Conservation (phyloP, 2,113 vertebrate genomes). For the Neodon shergylaensis region DNA sequence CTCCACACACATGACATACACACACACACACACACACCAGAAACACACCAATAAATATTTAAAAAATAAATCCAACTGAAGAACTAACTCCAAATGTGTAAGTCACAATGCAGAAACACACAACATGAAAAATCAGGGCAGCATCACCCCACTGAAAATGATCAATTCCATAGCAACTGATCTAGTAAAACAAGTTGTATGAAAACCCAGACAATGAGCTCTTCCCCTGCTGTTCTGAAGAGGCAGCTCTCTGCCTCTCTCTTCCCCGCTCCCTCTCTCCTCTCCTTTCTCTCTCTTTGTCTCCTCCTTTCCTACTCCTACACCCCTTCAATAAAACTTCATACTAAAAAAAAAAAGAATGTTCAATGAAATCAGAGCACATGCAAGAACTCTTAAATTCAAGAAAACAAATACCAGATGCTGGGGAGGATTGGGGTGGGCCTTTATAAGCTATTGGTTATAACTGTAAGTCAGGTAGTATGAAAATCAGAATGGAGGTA, state of each 20-base stretch:
- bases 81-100: not conserved
- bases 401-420: not conserved
- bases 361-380: not conserved
- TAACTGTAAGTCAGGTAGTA: not conserved
- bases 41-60: not conserved
- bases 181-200: not conserved
- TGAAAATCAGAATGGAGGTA: not conserved
- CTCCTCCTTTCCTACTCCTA: no score
- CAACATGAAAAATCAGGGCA: not conserved
- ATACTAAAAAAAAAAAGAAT: not conserved
- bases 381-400: not conserved
- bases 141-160: not conserved
- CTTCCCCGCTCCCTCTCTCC: no score
- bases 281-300: no score
- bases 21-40: not conserved
- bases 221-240: no score
- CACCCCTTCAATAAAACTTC: no score
- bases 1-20: no score
- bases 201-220: not conserved
- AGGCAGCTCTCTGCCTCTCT: no score
- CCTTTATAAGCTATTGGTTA: not conserved
- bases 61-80: not conserved
- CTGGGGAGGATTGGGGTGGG: not conserved
- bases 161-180: not conserved
- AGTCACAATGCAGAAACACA: not conserved